Evolutionary conservation across 2,797 vertebrate species (phyloP).

Genomic region (Sternarchorhynchus goeldii): DNA sequence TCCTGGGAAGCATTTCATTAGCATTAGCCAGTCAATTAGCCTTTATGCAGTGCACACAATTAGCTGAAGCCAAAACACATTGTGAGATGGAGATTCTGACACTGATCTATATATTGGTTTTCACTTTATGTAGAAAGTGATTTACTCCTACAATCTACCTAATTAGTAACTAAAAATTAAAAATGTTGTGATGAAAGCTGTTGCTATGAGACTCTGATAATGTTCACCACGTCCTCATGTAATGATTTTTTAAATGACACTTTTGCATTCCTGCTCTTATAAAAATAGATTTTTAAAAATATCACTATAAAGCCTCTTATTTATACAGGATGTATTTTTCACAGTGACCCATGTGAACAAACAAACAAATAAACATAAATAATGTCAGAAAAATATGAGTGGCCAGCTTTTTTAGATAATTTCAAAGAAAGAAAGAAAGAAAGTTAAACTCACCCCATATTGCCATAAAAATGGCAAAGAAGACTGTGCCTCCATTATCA

Average conservation of each 20-base stretch:
- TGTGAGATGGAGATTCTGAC: slow-evolving; percentile 39
- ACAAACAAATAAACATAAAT: background rate
- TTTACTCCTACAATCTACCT: background rate
- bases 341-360: background rate
- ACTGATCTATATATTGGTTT: slow-evolving; percentile 30
- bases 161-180: slow-evolving; percentile 21
- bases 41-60: slow-evolving; percentile 35
- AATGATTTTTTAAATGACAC: background rate
- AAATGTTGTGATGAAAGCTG: slow-evolving; percentile 26
- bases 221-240: background rate
- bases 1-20: slow-evolving; percentile 57
- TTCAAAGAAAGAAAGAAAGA: background rate
- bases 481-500: slow-evolving; percentile 98
- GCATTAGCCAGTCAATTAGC: slow-evolving; percentile 63
- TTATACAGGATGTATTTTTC: background rate
- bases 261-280: background rate
- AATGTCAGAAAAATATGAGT: background rate
- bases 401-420: background rate
- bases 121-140: background rate
- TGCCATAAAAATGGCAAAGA: slow-evolving; percentile 99
- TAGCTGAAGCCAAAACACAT: slow-evolving; percentile 20
- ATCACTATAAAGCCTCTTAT: background rate
- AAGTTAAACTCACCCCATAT: slow-evolving; percentile 90
- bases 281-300: background rate
- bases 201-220: slow-evolving; percentile 30